Conservation (phyloP, 2,888 invertebrate species). For the Stenolophus ochropezus region DNA sequence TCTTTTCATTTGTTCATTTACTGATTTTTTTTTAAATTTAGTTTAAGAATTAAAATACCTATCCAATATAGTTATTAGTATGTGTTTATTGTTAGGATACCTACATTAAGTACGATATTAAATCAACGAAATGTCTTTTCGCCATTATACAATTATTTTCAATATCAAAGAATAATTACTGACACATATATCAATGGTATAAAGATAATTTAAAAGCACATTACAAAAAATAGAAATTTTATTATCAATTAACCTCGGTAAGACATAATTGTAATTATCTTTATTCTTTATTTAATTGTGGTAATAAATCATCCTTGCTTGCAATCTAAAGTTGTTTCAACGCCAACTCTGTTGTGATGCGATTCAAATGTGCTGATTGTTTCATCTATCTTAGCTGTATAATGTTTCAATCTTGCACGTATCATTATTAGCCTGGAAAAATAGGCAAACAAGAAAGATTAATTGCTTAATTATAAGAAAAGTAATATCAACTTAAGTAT, state of each 20-base stretch:
- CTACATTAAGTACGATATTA: too few species aligned
- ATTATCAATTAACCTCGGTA: not conserved
- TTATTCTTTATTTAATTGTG: constrained; percentile 6
- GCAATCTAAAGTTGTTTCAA: constrained; percentile 22
- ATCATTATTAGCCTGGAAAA: not conserved
- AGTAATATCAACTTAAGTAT: not conserved
- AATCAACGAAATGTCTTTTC: too few species aligned
- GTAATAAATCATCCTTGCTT: constrained; percentile 22
- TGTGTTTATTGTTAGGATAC: too few species aligned
- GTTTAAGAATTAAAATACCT: too few species aligned
- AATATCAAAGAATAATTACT: too few species aligned
- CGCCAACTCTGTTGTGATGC: too few species aligned
- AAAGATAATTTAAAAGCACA: not conserved
- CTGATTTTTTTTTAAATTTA: too few species aligned
- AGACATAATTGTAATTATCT: not conserved
- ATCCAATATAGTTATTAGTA: too few species aligned
- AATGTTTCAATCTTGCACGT: not conserved
- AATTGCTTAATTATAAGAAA: not conserved
- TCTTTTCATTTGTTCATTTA: too few species aligned
- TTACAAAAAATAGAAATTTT: constrained; percentile 1
- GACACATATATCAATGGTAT: not conserved
- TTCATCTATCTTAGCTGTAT: not conserved
- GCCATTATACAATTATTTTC: too few species aligned
- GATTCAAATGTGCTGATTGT: not conserved
- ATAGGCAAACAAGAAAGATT: not conserved